Percentiles rank a stretch among this genome's conserved stretches.
phyloP scores from a whole-genome alignment of 2,113 vertebrate genomes.

The Sinosuthora webbiana region DNA sequence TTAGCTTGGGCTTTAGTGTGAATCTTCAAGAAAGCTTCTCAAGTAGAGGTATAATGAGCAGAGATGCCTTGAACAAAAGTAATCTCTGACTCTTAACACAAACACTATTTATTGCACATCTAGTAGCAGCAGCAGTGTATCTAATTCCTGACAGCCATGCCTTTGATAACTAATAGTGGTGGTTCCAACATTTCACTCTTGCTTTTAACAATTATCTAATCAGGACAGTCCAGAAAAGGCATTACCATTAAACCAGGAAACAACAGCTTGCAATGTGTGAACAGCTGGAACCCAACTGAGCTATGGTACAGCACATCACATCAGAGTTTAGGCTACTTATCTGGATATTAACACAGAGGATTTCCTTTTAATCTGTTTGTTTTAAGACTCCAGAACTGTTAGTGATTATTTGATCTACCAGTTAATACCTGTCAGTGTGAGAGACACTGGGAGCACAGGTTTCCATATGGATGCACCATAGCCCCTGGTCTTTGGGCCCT shows the following conservation, averaged over 20 bases:
- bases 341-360: constrained; percentile 21
- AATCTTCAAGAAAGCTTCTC: constrained; percentile 49
- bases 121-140: neutral
- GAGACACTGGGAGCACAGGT: neutral
- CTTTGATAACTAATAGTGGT: constrained; percentile 12
- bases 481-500: neutral
- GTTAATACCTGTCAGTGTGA: neutral
- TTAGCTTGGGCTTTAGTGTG: constrained; percentile 10
- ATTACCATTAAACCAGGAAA: constrained; percentile 6
- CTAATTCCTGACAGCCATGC: constrained; percentile 32
- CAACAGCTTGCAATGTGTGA: neutral
- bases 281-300: constrained; percentile 29
- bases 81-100: constrained; percentile 46
- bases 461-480: neutral
- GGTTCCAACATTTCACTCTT: constrained; percentile 33
- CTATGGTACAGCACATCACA: neutral
- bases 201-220: constrained; percentile 54
- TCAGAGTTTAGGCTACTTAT: constrained; percentile 26
- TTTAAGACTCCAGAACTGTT: constrained; percentile 14
- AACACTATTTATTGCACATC: constrained; percentile 42
- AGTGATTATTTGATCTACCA: neutral
- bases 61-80: constrained; percentile 36
- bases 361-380: constrained; percentile 19
- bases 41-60: constrained; percentile 53
- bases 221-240: constrained; percentile 28